A percentile compares a stretch with the other conserved stretches of the same genome.
Conservation (phyloP, 2,113 vertebrate species). For the Petroica traversi region DNA sequence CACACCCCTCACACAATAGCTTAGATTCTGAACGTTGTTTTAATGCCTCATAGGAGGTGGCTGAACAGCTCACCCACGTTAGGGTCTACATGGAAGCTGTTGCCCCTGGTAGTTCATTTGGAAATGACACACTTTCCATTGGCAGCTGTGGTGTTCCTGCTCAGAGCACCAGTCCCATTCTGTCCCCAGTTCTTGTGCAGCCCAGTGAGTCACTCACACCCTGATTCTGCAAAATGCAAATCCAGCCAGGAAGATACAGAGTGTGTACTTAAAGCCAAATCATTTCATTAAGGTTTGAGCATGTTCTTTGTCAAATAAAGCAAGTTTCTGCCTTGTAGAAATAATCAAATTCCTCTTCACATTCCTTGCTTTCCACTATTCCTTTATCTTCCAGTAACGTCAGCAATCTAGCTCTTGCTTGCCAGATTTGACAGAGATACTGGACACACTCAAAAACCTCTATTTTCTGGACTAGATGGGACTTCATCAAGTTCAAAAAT, state of each 20-base stretch:
- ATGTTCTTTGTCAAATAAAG: neutral
- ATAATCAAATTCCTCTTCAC: neutral
- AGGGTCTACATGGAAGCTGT: neutral
- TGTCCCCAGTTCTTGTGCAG: neutral
- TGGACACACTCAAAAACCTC: neutral
- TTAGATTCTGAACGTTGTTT: neutral
- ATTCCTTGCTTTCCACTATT: neutral
- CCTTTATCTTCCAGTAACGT: neutral
- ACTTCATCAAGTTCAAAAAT: conserved; percentile 35
- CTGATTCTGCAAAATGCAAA: neutral
- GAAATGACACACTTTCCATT: neutral
- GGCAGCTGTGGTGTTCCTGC: neutral
- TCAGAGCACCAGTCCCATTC: neutral
- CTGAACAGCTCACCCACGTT: neutral
- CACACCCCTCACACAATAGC: rapidly evolving
- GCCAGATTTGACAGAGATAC: neutral
- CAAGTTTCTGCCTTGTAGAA: neutral
- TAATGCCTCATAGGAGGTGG: neutral
- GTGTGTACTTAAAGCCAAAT: neutral
- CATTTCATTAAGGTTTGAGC: neutral
- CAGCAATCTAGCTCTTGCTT: neutral
- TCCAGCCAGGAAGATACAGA: neutral
- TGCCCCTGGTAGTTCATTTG: neutral
- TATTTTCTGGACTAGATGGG: neutral
- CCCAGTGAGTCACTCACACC: neutral